Evolutionary conservation across 2,113 vertebrate genomes (phyloP).

Genomic region (Pogonocichla stellata): DNA sequence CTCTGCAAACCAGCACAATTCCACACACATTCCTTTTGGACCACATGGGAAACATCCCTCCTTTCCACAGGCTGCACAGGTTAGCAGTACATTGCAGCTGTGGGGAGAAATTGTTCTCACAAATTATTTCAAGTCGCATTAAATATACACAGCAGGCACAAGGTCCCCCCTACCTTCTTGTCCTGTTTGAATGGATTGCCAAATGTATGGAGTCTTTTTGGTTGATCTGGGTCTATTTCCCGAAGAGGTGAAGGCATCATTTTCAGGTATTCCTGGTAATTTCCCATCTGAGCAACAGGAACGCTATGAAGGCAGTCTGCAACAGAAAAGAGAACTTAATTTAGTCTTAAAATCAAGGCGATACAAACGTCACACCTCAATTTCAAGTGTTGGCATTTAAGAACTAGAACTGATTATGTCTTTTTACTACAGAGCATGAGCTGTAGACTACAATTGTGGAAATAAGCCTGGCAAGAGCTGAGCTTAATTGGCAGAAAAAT

Average conservation of each 20-base stretch:
- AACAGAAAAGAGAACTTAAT: not conserved
- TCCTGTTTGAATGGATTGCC: constrained; percentile 86
- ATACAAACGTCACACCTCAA: not conserved
- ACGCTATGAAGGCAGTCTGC: constrained; percentile 82
- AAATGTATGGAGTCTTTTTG: constrained; percentile 82
- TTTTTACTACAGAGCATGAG: not conserved
- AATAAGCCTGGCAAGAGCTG: not conserved
- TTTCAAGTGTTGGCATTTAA: not conserved
- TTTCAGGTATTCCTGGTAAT: constrained; percentile 85
- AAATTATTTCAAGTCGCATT: not conserved
- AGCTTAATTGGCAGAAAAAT: not conserved
- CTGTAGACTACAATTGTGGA: not conserved
- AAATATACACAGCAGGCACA: not conserved
- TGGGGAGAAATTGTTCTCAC: not conserved
- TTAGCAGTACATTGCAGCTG: not conserved
- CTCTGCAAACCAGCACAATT: not conserved
- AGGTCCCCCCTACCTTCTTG: constrained; percentile 75
- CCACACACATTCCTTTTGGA: not conserved
- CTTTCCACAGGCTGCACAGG: not conserved
- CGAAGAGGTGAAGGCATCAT: constrained; percentile 80
- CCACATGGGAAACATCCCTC: not conserved
- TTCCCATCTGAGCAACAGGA: constrained; percentile 84
- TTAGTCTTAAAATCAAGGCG: not conserved
- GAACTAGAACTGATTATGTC: not conserved
- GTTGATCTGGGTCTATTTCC: constrained; percentile 84